phyloP scores from a whole-genome alignment of 2,888 invertebrate species.

The Noctuana brunneofusca region DNA sequence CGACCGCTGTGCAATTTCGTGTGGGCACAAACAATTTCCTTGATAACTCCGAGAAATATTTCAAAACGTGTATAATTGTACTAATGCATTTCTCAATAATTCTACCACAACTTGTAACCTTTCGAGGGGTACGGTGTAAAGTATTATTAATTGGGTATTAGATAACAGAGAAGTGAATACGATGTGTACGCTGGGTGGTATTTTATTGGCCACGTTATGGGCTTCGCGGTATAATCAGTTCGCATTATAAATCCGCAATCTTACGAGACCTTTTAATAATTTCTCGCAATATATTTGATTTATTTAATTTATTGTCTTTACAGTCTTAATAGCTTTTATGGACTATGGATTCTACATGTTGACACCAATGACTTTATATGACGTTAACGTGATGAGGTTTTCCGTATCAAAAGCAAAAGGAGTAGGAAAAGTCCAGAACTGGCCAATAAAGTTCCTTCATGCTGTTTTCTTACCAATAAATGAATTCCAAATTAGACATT shows the following conservation, averaged over 20 bases:
- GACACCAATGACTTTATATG: no score
- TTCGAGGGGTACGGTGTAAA: slow-evolving; percentile 27
- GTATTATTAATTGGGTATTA: slow-evolving; percentile 32
- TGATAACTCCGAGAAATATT: slow-evolving; percentile 40
- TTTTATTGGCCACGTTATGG: slow-evolving; percentile 14
- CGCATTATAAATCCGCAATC: neutral
- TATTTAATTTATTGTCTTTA: neutral
- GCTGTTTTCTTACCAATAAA: no score
- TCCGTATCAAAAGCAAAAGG: no score
- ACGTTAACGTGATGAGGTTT: neutral
- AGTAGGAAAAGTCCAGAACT: no score
- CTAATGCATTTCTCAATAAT: slow-evolving; percentile 41
- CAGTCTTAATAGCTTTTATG: neutral
- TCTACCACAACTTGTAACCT: slow-evolving; percentile 28
- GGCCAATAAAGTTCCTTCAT: no score
- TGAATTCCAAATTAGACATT: no score
- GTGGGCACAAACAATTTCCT: slow-evolving; percentile 40
- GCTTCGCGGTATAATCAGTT: slow-evolving; percentile 5
- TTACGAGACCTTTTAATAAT: neutral
- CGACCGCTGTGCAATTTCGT: slow-evolving; percentile 38
- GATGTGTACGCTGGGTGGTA: slow-evolving; percentile 16
- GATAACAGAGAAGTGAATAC: slow-evolving; percentile 1
- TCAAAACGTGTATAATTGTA: slow-evolving; percentile 41
- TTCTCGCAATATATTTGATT: neutral
- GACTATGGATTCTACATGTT: neutral